These are phyloP conservation scores for Eupithecia dodoneata DNA, from an alignment of 2,888 invertebrate species.

Conservation along the genomic window DNA sequence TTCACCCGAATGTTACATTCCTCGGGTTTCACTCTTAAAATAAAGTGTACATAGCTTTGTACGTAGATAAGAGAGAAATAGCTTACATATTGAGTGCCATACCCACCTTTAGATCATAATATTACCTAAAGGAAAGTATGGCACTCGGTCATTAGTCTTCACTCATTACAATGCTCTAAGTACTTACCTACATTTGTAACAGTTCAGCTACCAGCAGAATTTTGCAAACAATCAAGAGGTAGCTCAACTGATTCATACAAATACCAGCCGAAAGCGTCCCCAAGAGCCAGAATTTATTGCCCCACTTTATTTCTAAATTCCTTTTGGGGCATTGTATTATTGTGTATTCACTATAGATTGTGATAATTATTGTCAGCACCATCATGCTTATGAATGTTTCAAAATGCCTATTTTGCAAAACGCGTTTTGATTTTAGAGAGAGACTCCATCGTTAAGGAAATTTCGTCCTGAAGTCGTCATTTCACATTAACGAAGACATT, in stretches of 20 bases:
- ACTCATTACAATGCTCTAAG: no score
- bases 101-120: no score
- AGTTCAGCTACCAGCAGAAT: no score
- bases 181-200: no score
- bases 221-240: not conserved
- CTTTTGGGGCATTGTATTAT: not conserved
- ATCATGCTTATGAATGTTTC: not conserved
- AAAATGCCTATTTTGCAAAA: not conserved
- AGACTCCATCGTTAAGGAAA: not conserved
- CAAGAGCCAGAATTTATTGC: not conserved
- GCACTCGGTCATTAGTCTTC: no score
- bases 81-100: no score
- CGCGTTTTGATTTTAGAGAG: not conserved
- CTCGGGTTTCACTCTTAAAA: no score
- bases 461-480: constrained; percentile 41
- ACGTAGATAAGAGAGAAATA: no score
- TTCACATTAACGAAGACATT: constrained; percentile 45
- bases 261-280: not conserved
- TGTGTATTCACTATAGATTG: no score
- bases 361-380: not conserved
- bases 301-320: not conserved
- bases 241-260: not conserved
- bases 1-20: no score
- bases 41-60: no score
- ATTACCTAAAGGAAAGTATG: no score